Base-by-base conservation (phyloP, 1,140 invertebrate genomes). In the Cyphomyrmex costatus region DNA sequence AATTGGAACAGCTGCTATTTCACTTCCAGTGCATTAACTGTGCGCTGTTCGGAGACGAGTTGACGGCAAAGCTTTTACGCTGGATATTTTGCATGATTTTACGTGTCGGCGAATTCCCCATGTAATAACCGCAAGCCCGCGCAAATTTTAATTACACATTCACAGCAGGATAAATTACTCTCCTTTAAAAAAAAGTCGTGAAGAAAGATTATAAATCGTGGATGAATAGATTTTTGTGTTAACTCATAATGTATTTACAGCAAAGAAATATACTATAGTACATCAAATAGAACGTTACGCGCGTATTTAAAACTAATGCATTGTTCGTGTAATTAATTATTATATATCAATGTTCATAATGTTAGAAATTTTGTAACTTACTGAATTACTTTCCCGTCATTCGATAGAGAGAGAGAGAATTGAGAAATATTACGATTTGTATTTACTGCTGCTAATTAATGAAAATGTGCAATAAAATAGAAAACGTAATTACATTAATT, bases 71-170 rank as follows among this genome's bases (percentile, higher is more conserved):
- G 89, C 89, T 93, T 92, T 92, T 93, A 92, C 86, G 91, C 86
- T 88, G 88, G 85, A 91, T 90, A 92, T 93, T 93, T 91, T 93
- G 92, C 92, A 92, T 92, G 92, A 93, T 93, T 93, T 93, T 88
- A 92, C 93, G 93, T 93, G 92, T 93, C 93, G 91, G 88, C 89
- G 89, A 86, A 86, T 90, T 84, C 86, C 79, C 91, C 89, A 90
- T 91, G 92, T 92, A 93, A 93, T 93, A 93, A 92, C 91, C 88
- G 88, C 89, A 86, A 90, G 88, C 91, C 77, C 87, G 80, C 84
- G 85, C 86, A 88, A 89, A 93, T 93, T 93, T 93, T 93, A 93
- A 93, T 93, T 93, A 92, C 89, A 90, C 89, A 90, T 92, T 90
- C 78, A 82, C 80, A 36, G 51, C 76, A 65, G 68, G 53, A 87